Evolutionary conservation across 2,797 vertebrate genomes (phyloP).

Genomic region (Nannoperca australis): DNA sequence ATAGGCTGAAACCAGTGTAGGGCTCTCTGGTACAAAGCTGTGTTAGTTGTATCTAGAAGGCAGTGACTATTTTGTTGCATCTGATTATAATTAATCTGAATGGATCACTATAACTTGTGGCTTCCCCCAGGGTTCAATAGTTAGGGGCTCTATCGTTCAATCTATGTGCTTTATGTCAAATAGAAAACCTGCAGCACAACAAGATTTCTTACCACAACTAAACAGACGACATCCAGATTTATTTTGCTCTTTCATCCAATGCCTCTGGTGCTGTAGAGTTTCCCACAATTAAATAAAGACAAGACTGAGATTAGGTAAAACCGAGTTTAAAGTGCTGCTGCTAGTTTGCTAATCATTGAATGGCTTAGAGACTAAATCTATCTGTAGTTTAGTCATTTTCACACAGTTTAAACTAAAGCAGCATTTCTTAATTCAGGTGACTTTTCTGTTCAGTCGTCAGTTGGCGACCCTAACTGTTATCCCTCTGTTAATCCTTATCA

Average conservation of each 20-base stretch:
- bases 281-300: neutral
- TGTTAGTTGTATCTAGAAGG: neutral
- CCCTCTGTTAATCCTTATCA: neutral
- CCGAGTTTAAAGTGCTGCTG: neutral
- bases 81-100: neutral
- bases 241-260: slow-evolving; percentile 1
- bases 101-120: neutral
- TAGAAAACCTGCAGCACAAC: neutral
- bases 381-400: neutral
- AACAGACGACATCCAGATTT: neutral
- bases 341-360: too few species aligned
- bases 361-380: too few species aligned
- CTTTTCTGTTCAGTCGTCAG: neutral
- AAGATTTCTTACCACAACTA: neutral
- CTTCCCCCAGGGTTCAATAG: neutral
- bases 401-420: neutral
- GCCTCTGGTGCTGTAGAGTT: neutral
- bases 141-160: neutral
- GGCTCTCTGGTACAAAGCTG: neutral
- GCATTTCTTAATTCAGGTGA: neutral
- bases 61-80: slow-evolving; percentile 1
- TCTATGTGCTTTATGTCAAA: neutral
- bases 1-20: too few species aligned
- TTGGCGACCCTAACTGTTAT: neutral
- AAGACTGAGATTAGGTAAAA: neutral